A percentile compares a stretch with the other conserved stretches of the same genome.
These are phyloP conservation scores for Montipora capricornis DNA, from an alignment of 64 coral and sea anemone genomes.

Conservation along the genomic window DNA sequence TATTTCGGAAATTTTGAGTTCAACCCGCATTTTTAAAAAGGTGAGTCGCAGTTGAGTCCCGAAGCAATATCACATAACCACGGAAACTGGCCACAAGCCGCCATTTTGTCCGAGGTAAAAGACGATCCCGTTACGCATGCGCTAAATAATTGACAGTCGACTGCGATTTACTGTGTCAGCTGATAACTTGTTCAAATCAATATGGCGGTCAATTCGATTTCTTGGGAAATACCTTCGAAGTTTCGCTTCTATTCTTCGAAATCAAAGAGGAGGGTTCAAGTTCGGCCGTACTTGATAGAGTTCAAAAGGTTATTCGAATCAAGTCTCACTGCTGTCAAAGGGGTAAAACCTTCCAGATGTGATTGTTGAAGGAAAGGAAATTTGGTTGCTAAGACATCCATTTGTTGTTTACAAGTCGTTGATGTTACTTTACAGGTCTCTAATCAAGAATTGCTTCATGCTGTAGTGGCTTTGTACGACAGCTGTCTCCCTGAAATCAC, in stretches of 20 bases:
- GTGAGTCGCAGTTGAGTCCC: background rate
- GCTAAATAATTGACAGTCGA: background rate
- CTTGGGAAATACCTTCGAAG: slow-evolving; percentile 73
- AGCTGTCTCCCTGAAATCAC: slow-evolving; percentile 88
- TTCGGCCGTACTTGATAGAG: slow-evolving; percentile 80
- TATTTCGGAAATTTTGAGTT: background rate
- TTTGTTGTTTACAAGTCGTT: slow-evolving; percentile 30
- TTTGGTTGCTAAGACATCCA: background rate
- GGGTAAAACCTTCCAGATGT: slow-evolving; percentile 34
- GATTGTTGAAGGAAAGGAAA: background rate
- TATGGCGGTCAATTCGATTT: slow-evolving; percentile 99
- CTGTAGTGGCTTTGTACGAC: slow-evolving; percentile 85
- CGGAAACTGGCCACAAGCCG: background rate
- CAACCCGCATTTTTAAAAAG: slow-evolving; percentile 19
- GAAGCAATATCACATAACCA: background rate
- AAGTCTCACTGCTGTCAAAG: slow-evolving; percentile 64
- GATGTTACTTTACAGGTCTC: slow-evolving; percentile 58
- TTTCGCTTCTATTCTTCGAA: slow-evolving; percentile 86
- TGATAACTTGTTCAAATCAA: slow-evolving; percentile 43
- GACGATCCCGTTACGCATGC: slow-evolving; percentile 53
- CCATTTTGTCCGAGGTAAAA: slow-evolving; percentile 65
- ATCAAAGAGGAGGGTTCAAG: slow-evolving; percentile 70
- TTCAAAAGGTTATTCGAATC: slow-evolving; percentile 84
- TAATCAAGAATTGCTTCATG: slow-evolving; percentile 88
- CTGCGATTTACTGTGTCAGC: background rate